Evolutionary conservation across 2,888 invertebrate genomes (phyloP).

Genomic region (Diachrysia chrysitis): DNA sequence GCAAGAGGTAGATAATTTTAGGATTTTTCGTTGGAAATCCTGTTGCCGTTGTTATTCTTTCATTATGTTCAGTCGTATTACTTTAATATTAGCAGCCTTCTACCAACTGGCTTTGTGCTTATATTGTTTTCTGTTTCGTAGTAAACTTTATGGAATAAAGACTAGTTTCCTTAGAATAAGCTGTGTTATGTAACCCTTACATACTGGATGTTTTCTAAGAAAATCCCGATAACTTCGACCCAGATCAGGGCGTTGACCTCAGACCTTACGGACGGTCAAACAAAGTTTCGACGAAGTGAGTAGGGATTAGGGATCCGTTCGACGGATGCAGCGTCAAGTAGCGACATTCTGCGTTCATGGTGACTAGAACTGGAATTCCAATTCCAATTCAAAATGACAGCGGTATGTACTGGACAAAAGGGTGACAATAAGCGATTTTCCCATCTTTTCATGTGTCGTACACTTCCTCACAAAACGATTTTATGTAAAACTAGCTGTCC

Average conservation of each 20-base stretch:
- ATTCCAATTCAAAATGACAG: neutral
- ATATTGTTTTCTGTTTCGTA: neutral
- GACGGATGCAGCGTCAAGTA: neutral
- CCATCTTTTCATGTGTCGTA: neutral
- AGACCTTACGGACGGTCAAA: slow-evolving; percentile 1
- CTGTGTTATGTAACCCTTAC: neutral
- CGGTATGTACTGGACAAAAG: neutral
- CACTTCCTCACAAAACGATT: neutral
- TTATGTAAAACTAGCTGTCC: too few relatives aligned
- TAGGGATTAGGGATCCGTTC: neutral
- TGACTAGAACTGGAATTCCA: neutral
- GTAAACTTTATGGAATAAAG: neutral
- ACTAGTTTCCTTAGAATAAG: neutral
- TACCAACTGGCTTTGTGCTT: slow-evolving; percentile 10
- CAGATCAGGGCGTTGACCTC: neutral
- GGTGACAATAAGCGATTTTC: neutral
- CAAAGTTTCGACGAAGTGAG: neutral
- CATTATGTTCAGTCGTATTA: slow-evolving; percentile 10
- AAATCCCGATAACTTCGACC: neutral
- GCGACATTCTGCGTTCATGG: neutral
- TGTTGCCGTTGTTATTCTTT: slow-evolving; percentile 17
- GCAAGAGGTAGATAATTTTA: slow-evolving; percentile 13
- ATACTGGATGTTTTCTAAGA: neutral
- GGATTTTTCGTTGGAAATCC: slow-evolving; percentile 17
- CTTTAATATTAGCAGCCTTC: slow-evolving; percentile 9